These are phyloP conservation scores for Eugnorisma glareosa DNA, from an alignment of 2,888 invertebrate genomes.

Conservation along the genomic window DNA sequence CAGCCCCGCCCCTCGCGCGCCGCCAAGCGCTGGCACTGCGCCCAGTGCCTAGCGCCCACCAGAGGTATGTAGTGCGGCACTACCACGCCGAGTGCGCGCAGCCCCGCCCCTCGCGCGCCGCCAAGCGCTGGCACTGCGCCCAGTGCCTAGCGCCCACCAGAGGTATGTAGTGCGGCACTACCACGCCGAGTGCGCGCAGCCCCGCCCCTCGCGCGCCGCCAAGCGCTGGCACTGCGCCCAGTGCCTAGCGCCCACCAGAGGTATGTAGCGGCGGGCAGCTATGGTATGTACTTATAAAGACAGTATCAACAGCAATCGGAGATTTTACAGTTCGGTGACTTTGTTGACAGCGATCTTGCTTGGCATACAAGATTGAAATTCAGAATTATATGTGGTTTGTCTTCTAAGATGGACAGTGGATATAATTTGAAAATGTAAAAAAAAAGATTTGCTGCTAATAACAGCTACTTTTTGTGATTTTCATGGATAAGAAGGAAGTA, in stretches of 20 bases:
- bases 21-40: slow-evolving; percentile 89
- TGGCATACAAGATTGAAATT: background rate
- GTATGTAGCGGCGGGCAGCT: no score
- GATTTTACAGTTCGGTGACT: background rate
- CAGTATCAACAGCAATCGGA: background rate
- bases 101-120: slow-evolving; percentile 89
- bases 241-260: slow-evolving; percentile 77
- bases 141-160: slow-evolving; percentile 79
- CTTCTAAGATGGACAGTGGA: background rate
- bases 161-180: slow-evolving; percentile 87
- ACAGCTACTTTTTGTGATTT: background rate
- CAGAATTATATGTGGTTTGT: background rate
- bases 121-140: slow-evolving; percentile 89
- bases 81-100: slow-evolving; percentile 94
- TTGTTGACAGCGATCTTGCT: background rate
- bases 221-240: slow-evolving; percentile 89
- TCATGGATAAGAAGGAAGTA: background rate
- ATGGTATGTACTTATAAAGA: background rate
- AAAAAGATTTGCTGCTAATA: background rate
- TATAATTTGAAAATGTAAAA: background rate
- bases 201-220: slow-evolving; percentile 89
- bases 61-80: slow-evolving; percentile 73
- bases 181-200: slow-evolving; percentile 93
- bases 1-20: slow-evolving; percentile 89
- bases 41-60: slow-evolving; percentile 81